Base-by-base conservation (phyloP, 1,140 invertebrate species). In the Sinella curviseta region DNA sequence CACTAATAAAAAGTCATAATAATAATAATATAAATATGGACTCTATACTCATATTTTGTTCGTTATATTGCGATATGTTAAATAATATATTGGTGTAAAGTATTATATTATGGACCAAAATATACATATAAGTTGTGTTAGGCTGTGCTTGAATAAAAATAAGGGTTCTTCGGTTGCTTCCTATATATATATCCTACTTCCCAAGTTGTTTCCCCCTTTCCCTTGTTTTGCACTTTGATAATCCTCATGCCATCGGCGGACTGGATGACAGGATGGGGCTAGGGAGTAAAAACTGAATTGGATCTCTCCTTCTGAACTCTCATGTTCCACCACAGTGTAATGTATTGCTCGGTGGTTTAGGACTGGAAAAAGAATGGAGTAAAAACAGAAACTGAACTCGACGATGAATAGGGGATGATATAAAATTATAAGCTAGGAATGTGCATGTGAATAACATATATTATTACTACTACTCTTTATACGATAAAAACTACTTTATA, bases 141-240 rank as follows among this genome's bases (percentile, higher is more conserved):
- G 24, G 4, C 39, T 48, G 39, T 8, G 4, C 39, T 60, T 3
- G 24, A 16, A 12, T n/a, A 60, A 16, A 60, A 16, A 60, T 26
- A 26, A 60, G 57, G 24, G 57, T 60, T 48, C 39, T 48, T 48
- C 39, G 4, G 4, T 4, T 60, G 57, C 24, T 26, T 60, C 24
- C 24, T 26, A 60, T 14, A 16, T 4, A 60, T 14, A 16, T 14
- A 4, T 60, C 8, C 39, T 48, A 8, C 39, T 12, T 48, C 8
- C 39, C 20, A 20, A 20, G 39, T 20, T 48, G 8, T 20, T 20
- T 20, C 39, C 39, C 20, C 20, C 20, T 48, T 60, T 26, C 57
- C 57, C 57, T 60, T 60, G 12, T 60, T 60, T 60, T 60, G 57
- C 57, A 60, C 57, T 60, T 60, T 60, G 57, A 60, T 60, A 60